A percentile compares a stretch with the other conserved stretches of the same genome.
Conservation (phyloP, 2,888 invertebrate species). For the Norana najaformis region DNA sequence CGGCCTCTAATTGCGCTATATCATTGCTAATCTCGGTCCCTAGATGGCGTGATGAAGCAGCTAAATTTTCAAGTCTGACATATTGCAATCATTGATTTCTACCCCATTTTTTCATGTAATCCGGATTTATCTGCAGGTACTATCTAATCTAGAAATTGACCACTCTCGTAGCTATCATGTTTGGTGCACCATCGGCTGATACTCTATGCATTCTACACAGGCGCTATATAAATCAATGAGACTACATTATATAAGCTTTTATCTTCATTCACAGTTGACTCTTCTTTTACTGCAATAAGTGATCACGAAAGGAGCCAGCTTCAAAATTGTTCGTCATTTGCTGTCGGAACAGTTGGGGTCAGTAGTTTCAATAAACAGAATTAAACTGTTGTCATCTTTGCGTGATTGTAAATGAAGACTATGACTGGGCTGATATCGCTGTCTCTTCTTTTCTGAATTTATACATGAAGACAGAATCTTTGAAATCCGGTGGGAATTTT, state of each 20-base stretch:
- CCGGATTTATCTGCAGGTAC: background rate
- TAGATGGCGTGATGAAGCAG: background rate
- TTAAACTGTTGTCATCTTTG: background rate
- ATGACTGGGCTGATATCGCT: too few species aligned
- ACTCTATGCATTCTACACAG: background rate
- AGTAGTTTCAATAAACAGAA: background rate
- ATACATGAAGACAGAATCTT: background rate
- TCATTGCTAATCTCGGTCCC: background rate
- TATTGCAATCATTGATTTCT: background rate
- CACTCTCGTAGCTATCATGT: background rate
- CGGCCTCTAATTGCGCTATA: background rate
- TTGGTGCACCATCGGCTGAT: background rate
- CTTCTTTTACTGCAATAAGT: too few species aligned
- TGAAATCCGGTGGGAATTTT: too few species aligned
- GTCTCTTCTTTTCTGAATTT: background rate
- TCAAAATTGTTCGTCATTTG: too few species aligned
- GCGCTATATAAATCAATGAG: background rate
- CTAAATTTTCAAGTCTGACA: background rate
- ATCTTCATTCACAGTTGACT: background rate
- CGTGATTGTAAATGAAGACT: background rate
- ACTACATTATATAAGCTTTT: background rate
- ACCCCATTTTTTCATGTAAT: background rate
- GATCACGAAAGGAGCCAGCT: too few species aligned
- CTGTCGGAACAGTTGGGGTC: too few species aligned
- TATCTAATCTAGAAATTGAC: background rate